A percentile compares a stretch with the other conserved stretches of the same genome.
These are phyloP conservation scores for Astreopora myriophthalma DNA, from an alignment of 64 coral and sea anemone species.

Conservation along the genomic window DNA sequence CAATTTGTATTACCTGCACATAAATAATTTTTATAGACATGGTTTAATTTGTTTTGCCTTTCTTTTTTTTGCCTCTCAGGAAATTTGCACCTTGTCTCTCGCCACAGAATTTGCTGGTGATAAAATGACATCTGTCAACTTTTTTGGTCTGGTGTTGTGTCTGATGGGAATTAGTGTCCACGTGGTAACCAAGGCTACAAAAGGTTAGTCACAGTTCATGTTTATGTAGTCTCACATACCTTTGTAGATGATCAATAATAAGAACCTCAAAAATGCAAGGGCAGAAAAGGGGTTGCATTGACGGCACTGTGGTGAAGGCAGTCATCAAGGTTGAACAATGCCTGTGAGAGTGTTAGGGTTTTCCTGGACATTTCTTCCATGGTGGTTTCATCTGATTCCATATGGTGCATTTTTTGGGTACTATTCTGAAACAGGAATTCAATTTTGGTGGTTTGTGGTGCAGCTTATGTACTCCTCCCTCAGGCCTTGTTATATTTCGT, in stretches of 20 bases:
- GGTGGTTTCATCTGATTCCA: too few relatives aligned
- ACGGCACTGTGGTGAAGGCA: too few relatives aligned
- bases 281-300: too few relatives aligned
- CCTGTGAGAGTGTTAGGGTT: too few relatives aligned
- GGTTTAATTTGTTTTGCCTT: neutral
- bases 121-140: conserved; percentile 89
- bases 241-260: neutral
- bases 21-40: neutral
- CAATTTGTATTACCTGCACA: neutral
- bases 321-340: too few relatives aligned
- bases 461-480: neutral
- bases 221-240: too few relatives aligned
- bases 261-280: too few relatives aligned
- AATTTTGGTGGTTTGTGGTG: neutral
- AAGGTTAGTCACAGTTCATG: conserved; percentile 44
- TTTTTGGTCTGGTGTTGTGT: conserved; percentile 90
- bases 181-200: conserved; percentile 82
- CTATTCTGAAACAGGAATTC: neutral
- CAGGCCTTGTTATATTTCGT: neutral
- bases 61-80: too few relatives aligned
- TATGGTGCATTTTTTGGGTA: too few relatives aligned
- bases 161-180: conserved; percentile 87
- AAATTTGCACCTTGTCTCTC: conserved; percentile 85
- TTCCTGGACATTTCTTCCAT: too few relatives aligned
- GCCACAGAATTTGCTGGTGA: conserved; percentile 94